A percentile compares a stretch with the other conserved stretches of the same genome.
Conservation (phyloP, 2,113 vertebrate species). For the Rhinoderma darwinii region DNA sequence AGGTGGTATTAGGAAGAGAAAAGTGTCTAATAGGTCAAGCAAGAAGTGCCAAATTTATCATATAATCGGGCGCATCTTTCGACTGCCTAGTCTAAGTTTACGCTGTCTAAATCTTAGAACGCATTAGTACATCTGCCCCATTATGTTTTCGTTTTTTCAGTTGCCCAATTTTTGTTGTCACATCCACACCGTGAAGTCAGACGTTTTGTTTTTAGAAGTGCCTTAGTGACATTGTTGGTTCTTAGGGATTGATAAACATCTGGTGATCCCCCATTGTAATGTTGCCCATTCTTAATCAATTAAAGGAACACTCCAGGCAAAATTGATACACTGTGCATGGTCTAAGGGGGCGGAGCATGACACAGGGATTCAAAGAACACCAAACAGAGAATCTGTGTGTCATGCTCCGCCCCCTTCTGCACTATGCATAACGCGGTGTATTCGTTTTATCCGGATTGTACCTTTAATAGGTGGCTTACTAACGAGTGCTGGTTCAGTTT, state of each 20-base stretch:
- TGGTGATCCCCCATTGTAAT: neutral
- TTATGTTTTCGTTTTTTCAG: neutral
- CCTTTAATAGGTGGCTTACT: neutral
- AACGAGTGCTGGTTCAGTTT: neutral
- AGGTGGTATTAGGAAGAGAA: too few species aligned
- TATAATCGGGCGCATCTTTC: too few species aligned
- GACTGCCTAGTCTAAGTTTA: too few species aligned
- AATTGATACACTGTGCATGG: neutral
- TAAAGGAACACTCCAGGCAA: neutral
- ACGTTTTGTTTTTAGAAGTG: neutral
- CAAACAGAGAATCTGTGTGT: too few species aligned
- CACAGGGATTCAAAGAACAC: neutral
- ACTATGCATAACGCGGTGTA: neutral
- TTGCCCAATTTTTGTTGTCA: neutral
- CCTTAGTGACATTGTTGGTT: neutral
- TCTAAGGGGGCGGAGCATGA: neutral
- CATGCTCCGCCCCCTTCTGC: neutral
- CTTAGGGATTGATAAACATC: neutral
- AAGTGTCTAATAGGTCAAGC: too few species aligned
- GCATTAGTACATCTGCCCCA: too few species aligned
- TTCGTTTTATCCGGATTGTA: too few species aligned
- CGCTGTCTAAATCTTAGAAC: too few species aligned
- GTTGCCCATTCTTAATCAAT: neutral
- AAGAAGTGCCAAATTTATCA: too few species aligned
- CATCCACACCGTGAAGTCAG: neutral